These are phyloP conservation scores for Vulpes ferrilata DNA, from an alignment of 2,113 vertebrate genomes.

Conservation along the genomic window DNA sequence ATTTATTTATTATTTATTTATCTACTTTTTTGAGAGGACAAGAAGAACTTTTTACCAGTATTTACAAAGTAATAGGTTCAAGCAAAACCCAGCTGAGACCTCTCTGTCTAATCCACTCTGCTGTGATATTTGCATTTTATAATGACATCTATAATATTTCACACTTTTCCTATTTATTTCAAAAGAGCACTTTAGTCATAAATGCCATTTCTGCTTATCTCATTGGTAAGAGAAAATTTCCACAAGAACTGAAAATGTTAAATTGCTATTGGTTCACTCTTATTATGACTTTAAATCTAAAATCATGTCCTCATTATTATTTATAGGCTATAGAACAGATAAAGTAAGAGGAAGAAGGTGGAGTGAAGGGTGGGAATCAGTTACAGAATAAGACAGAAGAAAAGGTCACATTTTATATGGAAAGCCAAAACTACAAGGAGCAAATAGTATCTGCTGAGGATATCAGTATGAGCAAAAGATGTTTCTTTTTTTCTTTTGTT, in stretches of 20 bases:
- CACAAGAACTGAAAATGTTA: slow-evolving; percentile 20
- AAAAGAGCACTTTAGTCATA: slow-evolving; percentile 47
- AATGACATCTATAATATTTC: slow-evolving; percentile 60
- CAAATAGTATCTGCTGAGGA: background rate
- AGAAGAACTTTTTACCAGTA: background rate
- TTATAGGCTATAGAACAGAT: no score
- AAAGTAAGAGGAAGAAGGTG: no score
- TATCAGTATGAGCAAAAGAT: slow-evolving; percentile 5
- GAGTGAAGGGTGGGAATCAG: no score
- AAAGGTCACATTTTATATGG: slow-evolving; percentile 37
- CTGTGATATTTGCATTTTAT: slow-evolving; percentile 60
- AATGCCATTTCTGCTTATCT: slow-evolving; percentile 49
- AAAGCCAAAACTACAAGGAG: background rate
- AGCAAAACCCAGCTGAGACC: background rate
- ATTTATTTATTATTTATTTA: background rate
- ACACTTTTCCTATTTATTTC: slow-evolving; percentile 60
- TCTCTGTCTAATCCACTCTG: background rate
- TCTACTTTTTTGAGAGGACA: background rate
- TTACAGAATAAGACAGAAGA: background rate
- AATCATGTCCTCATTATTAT: no score
- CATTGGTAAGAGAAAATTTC: slow-evolving; percentile 27
- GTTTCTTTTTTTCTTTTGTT: background rate
- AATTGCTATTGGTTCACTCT: background rate
- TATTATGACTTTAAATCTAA: background rate
- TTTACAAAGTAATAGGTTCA: background rate